Conservation (phyloP, 2,113 vertebrate genomes). For the Odobenus rosmarus region DNA sequence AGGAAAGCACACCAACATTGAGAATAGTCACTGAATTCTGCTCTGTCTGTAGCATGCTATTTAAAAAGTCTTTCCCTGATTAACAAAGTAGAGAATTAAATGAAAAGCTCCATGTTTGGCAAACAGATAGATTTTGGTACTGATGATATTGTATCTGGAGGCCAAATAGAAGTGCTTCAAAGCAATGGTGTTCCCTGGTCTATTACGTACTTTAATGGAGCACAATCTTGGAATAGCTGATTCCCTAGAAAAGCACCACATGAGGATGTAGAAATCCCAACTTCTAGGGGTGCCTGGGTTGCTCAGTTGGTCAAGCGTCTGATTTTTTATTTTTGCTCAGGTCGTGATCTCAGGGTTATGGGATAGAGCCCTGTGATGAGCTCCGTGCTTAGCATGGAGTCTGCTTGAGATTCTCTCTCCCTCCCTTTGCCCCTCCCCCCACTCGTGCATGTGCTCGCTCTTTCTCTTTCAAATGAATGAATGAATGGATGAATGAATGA, state of each 20-base stretch:
- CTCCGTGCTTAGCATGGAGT: neutral
- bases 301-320: neutral
- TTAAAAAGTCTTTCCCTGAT: neutral
- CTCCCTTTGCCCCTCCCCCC: neutral
- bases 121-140: neutral
- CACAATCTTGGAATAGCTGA: neutral
- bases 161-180: neutral
- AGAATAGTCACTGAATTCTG: neutral
- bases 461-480: neutral
- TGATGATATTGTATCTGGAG: slow-evolving; percentile 43
- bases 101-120: slow-evolving; percentile 19
- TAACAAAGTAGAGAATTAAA: slow-evolving; percentile 9
- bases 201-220: neutral
- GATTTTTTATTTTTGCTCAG: neutral
- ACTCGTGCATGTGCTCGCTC: neutral
- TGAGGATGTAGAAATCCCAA: neutral
- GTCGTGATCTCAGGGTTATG: neutral
- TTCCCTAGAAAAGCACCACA: neutral
- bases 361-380: neutral
- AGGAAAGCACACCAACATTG: neutral
- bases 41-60: neutral
- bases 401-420: neutral
- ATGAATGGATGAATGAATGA: no score
- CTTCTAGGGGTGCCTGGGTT: neutral
- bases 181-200: neutral